A percentile compares a stretch with the other conserved stretches of the same genome.
Evolutionary conservation across 2,113 vertebrate genomes (phyloP).

Genomic region (Cheirogaleus medius): DNA sequence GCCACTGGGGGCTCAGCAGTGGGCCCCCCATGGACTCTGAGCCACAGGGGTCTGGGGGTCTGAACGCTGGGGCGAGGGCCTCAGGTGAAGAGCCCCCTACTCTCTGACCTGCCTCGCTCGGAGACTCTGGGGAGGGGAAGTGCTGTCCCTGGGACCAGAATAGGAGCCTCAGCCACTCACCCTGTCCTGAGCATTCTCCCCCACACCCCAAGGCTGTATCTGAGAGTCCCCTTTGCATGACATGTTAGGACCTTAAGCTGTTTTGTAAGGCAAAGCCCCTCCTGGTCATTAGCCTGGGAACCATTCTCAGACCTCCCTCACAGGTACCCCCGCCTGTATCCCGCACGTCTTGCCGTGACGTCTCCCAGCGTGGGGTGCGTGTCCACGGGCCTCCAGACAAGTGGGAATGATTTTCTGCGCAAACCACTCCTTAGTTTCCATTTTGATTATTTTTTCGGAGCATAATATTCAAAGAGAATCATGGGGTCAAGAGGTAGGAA

Average conservation of each 20-base stretch:
- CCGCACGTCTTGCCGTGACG: too few relatives aligned
- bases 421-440: neutral
- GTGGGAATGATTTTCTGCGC: neutral
- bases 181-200: neutral
- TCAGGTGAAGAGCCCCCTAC: neutral
- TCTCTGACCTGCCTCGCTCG: neutral
- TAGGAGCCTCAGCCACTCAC: neutral
- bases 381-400: neutral
- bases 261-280: neutral
- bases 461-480: neutral
- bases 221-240: neutral
- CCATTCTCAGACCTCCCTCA: neutral
- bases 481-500: neutral
- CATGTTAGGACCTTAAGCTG: neutral
- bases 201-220: neutral
- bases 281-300: neutral
- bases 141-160: neutral
- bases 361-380: neutral
- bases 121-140: neutral
- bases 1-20: neutral
- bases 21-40: neutral
- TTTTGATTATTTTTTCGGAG: neutral
- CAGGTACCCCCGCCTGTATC: too few relatives aligned
- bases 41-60: neutral
- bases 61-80: neutral